Base-by-base conservation (phyloP, 2,797 vertebrate genomes). In the Cossypha heuglini region DNA sequence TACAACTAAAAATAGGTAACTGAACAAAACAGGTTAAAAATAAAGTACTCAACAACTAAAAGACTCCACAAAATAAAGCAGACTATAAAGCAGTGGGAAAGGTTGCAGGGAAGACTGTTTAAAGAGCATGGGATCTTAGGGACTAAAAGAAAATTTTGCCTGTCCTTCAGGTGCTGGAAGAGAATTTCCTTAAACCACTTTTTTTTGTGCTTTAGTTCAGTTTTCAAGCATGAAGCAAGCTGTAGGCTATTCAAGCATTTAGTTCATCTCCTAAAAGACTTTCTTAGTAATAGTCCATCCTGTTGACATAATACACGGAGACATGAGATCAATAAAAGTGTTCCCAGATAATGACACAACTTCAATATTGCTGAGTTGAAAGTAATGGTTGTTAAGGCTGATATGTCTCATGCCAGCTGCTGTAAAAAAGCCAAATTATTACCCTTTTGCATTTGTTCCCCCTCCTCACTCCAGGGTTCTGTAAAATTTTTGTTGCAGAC, bases 401-500 rank as follows among this genome's bases (percentile, higher is more conserved):
- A 92, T 63, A 69, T 3, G 13, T n/a, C 46, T 89, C 54, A 49
- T 21, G 61, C 42, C 58, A 81, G 37, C 38, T 92, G 78, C 42
- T 64, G 33, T 74, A 86, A 91, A 93, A 88, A 91, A 68, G 46
- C 18, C 64, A 93, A 85, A 89, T 86, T 95, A 95, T 93, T 92
- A 88, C 84, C 31, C 51, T 83, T 95, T 92, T 83, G 42, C 61
- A 83, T 75, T 72, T 90, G 76, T 22, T 91, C 75, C 46, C 68
- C n/a, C 79, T 92, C 81, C 46, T 94, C 85, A 86, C 89, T 78
- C 78, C 33, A 75, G 54, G 81, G 69, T 64, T 96, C 80, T 86
- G 61, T 86, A 77, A 91, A 83, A 63, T 80, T 95, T 96, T 83
- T 94, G 85, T 80, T 91, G 92, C 91, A 83, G 84, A 77, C 91